These are phyloP conservation scores for Manis javanica DNA, from an alignment of 2,797 vertebrate genomes.

Conservation along the genomic window DNA sequence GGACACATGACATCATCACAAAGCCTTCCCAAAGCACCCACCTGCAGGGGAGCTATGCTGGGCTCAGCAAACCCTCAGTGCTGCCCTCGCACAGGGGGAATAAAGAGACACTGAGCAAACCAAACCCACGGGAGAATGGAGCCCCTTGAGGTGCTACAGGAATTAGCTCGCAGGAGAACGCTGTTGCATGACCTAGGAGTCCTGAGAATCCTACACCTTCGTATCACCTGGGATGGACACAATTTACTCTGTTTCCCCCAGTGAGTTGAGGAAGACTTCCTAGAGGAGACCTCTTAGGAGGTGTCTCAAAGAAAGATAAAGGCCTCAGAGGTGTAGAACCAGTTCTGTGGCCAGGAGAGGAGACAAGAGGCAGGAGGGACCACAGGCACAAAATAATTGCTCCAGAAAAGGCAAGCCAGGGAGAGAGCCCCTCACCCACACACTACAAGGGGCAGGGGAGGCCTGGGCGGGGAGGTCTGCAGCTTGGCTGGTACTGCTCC, in stretches of 20 bases:
- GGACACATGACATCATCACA: neutral
- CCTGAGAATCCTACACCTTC: neutral
- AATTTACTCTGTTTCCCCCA: neutral
- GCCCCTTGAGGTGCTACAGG: neutral
- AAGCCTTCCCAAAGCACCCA: neutral
- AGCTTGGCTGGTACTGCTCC: neutral
- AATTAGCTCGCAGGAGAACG: neutral
- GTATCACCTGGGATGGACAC: neutral
- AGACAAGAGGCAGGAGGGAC: neutral
- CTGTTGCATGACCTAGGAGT: neutral
- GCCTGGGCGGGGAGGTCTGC: neutral
- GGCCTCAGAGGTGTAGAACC: neutral
- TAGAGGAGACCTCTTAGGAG: neutral
- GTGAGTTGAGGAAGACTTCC: neutral
- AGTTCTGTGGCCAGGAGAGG: neutral
- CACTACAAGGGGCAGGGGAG: neutral
- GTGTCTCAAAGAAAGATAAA: neutral
- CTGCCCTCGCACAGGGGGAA: neutral
- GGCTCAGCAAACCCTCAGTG: neutral
- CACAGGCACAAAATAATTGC: neutral
- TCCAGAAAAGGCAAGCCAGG: neutral
- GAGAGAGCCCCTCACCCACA: no score
- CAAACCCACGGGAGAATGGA: neutral
- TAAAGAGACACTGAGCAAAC: neutral
- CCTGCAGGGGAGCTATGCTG: neutral